These are phyloP conservation scores for Drosophila kikkawai DNA, from an alignment of 1,140 invertebrate genomes.

Conservation along the genomic window DNA sequence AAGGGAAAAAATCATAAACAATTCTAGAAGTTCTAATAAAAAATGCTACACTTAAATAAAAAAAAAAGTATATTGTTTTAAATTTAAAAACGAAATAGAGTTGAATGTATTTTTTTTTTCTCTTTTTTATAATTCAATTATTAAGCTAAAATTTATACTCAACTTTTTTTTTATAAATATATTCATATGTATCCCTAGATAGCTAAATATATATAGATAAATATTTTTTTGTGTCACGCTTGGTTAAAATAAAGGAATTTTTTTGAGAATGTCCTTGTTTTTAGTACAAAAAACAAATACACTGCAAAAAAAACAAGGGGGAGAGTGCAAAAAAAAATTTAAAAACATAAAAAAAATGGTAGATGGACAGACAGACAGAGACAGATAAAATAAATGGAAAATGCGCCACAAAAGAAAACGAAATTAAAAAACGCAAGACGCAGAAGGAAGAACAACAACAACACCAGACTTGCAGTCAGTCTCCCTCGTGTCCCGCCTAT, in stretches of 20 bases:
- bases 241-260: constrained; percentile 45
- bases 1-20: constrained; percentile 6
- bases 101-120: neutral
- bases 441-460: constrained; percentile 39
- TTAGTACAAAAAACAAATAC: constrained; percentile 13
- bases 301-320: constrained; percentile 6
- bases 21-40: constrained; percentile 33
- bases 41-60: neutral
- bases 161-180: constrained; percentile 17
- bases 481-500: neutral
- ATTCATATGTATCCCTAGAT: neutral
- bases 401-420: constrained; percentile 73
- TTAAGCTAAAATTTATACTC: constrained; percentile 71
- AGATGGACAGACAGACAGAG: constrained; percentile 21
- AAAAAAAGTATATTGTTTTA: neutral
- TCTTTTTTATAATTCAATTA: constrained; percentile 15
- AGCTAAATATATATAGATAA: no score
- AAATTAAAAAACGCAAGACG: constrained; percentile 77
- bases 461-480: constrained; percentile 19
- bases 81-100: neutral
- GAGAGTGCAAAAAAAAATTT: no score
- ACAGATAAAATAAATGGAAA: constrained; percentile 63
- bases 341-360: neutral
- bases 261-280: constrained; percentile 34
- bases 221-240: constrained; percentile 55